Percentiles rank a stretch among this genome's conserved stretches.
phyloP scores from a whole-genome alignment of 2,797 vertebrate species.

The Gouania willdenowi region DNA sequence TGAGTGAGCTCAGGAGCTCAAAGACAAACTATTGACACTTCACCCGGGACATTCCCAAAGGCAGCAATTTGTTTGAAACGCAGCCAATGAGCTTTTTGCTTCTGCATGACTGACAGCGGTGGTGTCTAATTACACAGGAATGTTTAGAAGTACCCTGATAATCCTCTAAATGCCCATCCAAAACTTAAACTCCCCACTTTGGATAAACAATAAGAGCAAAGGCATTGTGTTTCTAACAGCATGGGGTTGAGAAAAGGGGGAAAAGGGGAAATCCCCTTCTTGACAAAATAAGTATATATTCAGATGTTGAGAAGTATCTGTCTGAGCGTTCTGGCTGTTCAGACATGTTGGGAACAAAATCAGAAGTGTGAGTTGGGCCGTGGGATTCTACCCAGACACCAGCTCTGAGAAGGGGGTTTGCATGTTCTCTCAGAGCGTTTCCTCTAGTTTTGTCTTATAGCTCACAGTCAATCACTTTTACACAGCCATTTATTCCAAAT shows the following conservation, averaged over 20 bases:
- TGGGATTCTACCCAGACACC: no score
- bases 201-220: constrained; percentile 53
- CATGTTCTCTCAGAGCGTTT: no score
- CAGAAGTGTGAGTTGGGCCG: constrained; percentile 26
- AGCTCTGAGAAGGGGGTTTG: no score
- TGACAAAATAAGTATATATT: constrained; percentile 41
- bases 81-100: constrained; percentile 64
- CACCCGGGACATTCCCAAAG: constrained; percentile 56
- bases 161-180: constrained; percentile 71
- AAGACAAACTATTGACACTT: constrained; percentile 51
- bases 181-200: constrained; percentile 59
- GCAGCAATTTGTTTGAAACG: constrained; percentile 49
- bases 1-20: constrained; percentile 50
- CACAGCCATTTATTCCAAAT: no score
- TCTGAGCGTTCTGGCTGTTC: constrained; percentile 16
- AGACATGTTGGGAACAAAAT: constrained; percentile 31
- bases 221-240: constrained; percentile 44
- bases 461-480: no score
- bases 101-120: constrained; percentile 65
- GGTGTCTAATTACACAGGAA: constrained; percentile 78
- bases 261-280: constrained; percentile 32
- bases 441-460: no score
- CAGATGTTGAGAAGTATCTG: constrained; percentile 17
- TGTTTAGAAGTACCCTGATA: constrained; percentile 66
- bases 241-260: constrained; percentile 17